phyloP scores from a whole-genome alignment of 2,797 vertebrate species.

The Telmatherina bonti region DNA sequence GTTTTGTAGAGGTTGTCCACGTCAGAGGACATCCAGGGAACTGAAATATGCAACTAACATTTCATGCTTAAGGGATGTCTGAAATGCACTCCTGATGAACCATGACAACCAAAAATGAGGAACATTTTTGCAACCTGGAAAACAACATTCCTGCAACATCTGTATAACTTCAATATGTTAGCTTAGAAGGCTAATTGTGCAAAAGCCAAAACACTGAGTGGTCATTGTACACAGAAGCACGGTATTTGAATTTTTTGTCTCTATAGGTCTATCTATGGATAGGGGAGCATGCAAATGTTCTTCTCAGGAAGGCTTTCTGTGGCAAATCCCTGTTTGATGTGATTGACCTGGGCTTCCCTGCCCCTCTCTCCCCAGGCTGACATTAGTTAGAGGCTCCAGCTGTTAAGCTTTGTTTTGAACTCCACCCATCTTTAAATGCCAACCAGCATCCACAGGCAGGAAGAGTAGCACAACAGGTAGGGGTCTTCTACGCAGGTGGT shows the following conservation, averaged over 20 bases:
- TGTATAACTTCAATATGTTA: too few relatives aligned
- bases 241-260: constrained; percentile 9
- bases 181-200: too few relatives aligned
- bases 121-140: too few relatives aligned
- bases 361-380: constrained; percentile 50
- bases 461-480: constrained; percentile 32
- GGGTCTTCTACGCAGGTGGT: constrained; percentile 60
- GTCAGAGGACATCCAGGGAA: background rate
- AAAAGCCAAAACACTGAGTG: too few relatives aligned
- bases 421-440: constrained; percentile 72
- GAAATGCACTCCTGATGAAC: too few relatives aligned
- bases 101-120: too few relatives aligned
- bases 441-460: constrained; percentile 58
- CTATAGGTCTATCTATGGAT: constrained; percentile 36
- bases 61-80: too few relatives aligned
- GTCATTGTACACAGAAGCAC: too few relatives aligned
- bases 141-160: too few relatives aligned
- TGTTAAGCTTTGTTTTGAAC: constrained; percentile 70
- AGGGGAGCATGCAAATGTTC: constrained; percentile 31
- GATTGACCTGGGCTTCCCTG: constrained; percentile 49
- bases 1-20: too few relatives aligned
- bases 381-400: constrained; percentile 65
- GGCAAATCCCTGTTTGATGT: constrained; percentile 68
- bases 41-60: background rate
- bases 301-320: constrained; percentile 55